A percentile compares a stretch with the other conserved stretches of the same genome.
Conservation (phyloP, 2,888 invertebrate species). For the Drosophila paranaensis region DNA sequence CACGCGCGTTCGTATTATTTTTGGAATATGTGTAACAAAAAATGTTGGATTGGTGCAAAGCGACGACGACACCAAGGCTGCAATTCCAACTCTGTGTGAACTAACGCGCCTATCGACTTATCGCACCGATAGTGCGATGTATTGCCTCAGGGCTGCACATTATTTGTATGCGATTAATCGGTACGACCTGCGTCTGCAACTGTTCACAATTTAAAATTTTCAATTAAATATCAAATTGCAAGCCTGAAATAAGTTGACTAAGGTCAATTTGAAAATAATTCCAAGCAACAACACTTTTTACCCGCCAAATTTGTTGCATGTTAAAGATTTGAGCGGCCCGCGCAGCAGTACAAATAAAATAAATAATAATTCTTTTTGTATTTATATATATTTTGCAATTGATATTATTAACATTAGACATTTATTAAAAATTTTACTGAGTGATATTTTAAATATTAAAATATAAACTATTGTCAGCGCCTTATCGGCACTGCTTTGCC, state of each 20-base stretch:
- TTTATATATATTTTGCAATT: neutral
- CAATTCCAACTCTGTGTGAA: slow-evolving; percentile 49
- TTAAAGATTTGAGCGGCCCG: too few species aligned
- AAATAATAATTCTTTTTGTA: neutral
- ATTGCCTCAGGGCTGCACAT: slow-evolving; percentile 37
- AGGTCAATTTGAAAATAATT: neutral
- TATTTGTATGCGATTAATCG: neutral
- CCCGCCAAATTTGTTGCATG: neutral
- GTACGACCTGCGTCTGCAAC: neutral
- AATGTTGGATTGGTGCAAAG: slow-evolving; percentile 37
- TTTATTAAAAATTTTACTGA: neutral
- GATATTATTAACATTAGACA: neutral
- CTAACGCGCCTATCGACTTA: slow-evolving; percentile 38
- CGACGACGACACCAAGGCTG: slow-evolving; percentile 54
- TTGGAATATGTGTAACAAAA: slow-evolving; percentile 61
- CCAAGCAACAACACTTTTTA: neutral
- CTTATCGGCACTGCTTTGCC: neutral
- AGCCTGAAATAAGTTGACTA: neutral
- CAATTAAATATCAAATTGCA: neutral
- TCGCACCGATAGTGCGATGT: slow-evolving; percentile 36
- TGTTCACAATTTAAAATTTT: slow-evolving; percentile 1
- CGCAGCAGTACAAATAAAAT: neutral
- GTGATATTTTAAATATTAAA: too few species aligned
- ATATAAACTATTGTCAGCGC: neutral
- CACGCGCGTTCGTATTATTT: slow-evolving; percentile 74